Base-by-base conservation (phyloP, 2,113 vertebrate genomes). In the Gymnorhina tibicen region DNA sequence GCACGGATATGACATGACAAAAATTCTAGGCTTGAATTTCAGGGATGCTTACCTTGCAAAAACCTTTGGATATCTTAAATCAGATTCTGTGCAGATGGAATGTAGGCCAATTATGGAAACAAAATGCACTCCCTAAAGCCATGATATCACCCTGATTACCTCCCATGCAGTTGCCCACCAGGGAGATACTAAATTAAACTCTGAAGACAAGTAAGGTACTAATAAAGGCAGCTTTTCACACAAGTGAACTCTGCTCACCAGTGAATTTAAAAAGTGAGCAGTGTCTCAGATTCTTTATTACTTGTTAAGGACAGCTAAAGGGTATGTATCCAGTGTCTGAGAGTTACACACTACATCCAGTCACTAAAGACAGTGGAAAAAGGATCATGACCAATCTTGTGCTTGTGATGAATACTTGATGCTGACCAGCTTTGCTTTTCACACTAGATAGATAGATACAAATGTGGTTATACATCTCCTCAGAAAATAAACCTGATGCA, bases 41-140 rank as follows among this genome's bases (percentile, higher is more conserved):
- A 66, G 56, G 21, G 19, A 85, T 84, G 78, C 95, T 94, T 87
- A 94, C 90, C 85, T 96, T 79, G 79, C 78, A 94, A 74, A 89
- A 91, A 83, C 33, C 67, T 84, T 66, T 67, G 47, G 46, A 28
- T 81, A 83, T 35, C 81, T 80, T 67, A 93, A 94, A 56, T 77
- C 79, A 84, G 59, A 84, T 60, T 88, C 75, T 63, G 30, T 55
- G 60, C 73, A 89, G 68, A 75, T 81, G 47, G 75, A 85, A 91
- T 52, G 55, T n/a, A 90, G 79, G 85, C 30, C 67, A 90, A 77
- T 76, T 89, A 93, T 18, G 17, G 69, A 79, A 94, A 85, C 49
- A 83, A 95, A 96, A 90, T 32, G 42, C 47, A 84, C 59, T 81
- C 82, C 68, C 76, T 94, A 80, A 88, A 86, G 82, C 72, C 85